phyloP scores from a whole-genome alignment of 2,113 vertebrate genomes.

The Pagrus major region DNA sequence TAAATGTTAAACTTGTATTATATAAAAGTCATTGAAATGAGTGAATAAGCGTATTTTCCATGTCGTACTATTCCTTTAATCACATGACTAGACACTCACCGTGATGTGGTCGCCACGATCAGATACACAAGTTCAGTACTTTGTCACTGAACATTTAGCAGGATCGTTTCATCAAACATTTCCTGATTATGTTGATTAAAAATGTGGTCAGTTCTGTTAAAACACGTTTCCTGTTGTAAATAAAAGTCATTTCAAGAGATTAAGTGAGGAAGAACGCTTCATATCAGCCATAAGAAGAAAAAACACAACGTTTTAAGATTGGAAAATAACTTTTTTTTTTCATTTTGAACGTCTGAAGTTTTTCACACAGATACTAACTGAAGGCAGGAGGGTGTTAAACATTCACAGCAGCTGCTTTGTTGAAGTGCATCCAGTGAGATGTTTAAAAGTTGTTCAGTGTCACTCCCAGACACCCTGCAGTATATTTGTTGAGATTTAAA shows the following conservation, averaged over 20 bases:
- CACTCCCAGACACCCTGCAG: neutral
- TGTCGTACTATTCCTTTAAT: too few species aligned
- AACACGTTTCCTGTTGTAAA: neutral
- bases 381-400: neutral
- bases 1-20: too few species aligned
- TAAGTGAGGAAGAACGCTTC: neutral
- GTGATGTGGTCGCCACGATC: neutral
- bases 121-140: neutral
- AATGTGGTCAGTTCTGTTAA: neutral
- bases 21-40: too few species aligned
- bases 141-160: too few species aligned
- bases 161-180: too few species aligned
- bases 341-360: neutral
- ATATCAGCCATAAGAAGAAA: neutral
- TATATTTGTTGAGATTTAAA: slow-evolving; percentile 32
- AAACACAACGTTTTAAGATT: neutral
- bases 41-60: too few species aligned
- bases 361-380: neutral
- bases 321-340: neutral
- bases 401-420: neutral
- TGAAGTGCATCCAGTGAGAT: neutral
- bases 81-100: too few species aligned
- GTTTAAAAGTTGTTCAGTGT: neutral
- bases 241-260: neutral
- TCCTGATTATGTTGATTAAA: neutral